Conservation (phyloP, 2,797 vertebrate genomes). For the Enteromius thamalakanensis region DNA sequence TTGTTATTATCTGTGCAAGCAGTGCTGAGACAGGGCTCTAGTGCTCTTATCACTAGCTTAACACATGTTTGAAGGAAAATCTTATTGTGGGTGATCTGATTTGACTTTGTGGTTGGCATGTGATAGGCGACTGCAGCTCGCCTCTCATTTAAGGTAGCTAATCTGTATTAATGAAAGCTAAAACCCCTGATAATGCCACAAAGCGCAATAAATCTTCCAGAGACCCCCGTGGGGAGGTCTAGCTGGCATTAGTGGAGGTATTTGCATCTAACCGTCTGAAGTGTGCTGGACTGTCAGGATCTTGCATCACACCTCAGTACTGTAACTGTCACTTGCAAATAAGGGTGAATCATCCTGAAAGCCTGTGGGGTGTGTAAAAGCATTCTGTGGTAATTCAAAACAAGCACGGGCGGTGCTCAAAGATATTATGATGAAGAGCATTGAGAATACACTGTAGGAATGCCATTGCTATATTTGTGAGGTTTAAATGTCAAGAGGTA, state of each 20-base stretch:
- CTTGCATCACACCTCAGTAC: slow-evolving; percentile 28
- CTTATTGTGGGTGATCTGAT: slow-evolving; percentile 32
- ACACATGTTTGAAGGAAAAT: slow-evolving; percentile 13
- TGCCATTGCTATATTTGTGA: slow-evolving; percentile 26
- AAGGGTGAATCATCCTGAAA: slow-evolving; percentile 39
- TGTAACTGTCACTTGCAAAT: slow-evolving; percentile 43
- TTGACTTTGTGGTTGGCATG: slow-evolving; percentile 28
- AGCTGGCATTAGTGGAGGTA: neutral
- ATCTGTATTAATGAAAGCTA: slow-evolving; percentile 30
- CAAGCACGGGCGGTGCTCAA: slow-evolving; percentile 16
- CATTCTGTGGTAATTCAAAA: slow-evolving; percentile 30
- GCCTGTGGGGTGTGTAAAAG: slow-evolving; percentile 27
- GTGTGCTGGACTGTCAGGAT: slow-evolving; percentile 18
- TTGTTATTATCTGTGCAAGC: neutral
- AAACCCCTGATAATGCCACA: slow-evolving; percentile 18
- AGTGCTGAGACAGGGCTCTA: neutral
- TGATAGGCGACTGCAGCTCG: neutral
- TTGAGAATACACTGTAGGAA: slow-evolving; percentile 9
- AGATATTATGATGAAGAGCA: neutral
- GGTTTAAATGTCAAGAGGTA: slow-evolving; percentile 33
- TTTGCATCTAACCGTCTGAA: slow-evolving; percentile 1
- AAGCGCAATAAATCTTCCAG: neutral
- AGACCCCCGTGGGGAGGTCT: neutral
- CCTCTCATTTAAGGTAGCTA: slow-evolving; percentile 7
- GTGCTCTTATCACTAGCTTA: slow-evolving; percentile 6